Base-by-base conservation (phyloP, 2,113 vertebrate species). In the Camelus dromedarius region DNA sequence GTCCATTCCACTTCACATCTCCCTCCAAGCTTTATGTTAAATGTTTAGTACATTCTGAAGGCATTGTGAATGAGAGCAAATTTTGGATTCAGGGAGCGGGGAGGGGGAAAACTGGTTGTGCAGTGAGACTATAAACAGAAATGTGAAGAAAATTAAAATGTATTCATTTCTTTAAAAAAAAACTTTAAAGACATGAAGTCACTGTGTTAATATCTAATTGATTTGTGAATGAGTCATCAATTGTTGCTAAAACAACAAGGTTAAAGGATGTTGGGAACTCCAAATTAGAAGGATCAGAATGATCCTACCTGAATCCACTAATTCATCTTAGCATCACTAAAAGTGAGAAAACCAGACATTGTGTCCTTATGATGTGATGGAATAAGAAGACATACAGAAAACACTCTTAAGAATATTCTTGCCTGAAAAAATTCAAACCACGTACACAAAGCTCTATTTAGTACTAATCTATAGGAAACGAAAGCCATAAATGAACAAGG, bases 231-330 rank as follows among this genome's bases (percentile, higher is more conserved):
- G 16, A 64, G 83, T 32, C 28, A 94, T 75, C 42, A 76, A 72
- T 30, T 77, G 16, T 30, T 58, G 19, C 38, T 79, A 56, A 92
- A 95, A 73, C 50, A 88, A 52, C 11, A 64, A 83, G 2, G 64
- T 46, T 80, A 92, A 91, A 89, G 24, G 60, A 91, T 69, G 56
- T 89, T 52, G 22, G 22, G n/a, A 91, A 94, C 3, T 60, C 73
- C 26, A 62, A 52, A 54, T 80, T 91, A 46, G 42, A 92, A 42
- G 14, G 9, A 79, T 54, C 38, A 87, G 18, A 32, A 82, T 81
- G 38, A 93, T 6, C 16, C 32, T 46, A 79, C 32, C 10, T 32
- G 22, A 92, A 84, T 20, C 22, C 12, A 72, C 0, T 76, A 28
- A 67, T 73, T 79, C 19, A 58, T 75, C 30, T 82, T 20, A 81